A percentile compares a stretch with the other conserved stretches of the same genome.
phyloP scores from a whole-genome alignment of 2,797 vertebrate species.

The Spheniscus humboldti region DNA sequence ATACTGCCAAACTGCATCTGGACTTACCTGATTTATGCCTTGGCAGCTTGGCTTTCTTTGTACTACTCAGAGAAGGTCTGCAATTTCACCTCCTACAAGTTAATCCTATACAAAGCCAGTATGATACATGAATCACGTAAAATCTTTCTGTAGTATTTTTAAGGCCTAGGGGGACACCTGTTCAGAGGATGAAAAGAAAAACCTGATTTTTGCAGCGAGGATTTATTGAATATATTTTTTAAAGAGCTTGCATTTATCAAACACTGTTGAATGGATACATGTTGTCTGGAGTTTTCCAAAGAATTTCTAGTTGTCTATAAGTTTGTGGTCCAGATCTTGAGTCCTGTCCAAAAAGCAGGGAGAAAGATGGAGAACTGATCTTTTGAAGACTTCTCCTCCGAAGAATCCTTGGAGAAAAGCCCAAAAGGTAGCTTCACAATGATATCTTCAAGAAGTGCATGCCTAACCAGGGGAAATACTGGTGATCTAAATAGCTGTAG shows the following conservation, averaged over 20 bases:
- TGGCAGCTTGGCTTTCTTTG: neutral
- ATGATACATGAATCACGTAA: neutral
- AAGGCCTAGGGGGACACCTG: neutral
- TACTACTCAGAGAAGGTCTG: neutral
- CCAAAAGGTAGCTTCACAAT: neutral
- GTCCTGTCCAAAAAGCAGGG: neutral
- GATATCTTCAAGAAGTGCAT: neutral
- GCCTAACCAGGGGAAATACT: neutral
- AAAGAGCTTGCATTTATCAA: neutral
- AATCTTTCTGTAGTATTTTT: conserved; percentile 29
- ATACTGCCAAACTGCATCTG: neutral
- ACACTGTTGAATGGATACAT: neutral
- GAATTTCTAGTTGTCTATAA: neutral
- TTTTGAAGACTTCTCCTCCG: neutral
- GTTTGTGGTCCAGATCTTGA: neutral
- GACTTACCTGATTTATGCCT: neutral
- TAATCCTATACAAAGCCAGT: neutral
- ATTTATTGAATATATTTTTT: neutral
- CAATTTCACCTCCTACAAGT: conserved; percentile 15
- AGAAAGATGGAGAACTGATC: neutral
- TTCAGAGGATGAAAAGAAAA: neutral
- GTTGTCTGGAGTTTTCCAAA: neutral
- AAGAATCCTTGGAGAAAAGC: neutral
- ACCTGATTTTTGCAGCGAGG: neutral
- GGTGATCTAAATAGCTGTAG: neutral